Base-by-base conservation (phyloP, 2,888 invertebrate genomes). In the Stratiomys singularior region DNA sequence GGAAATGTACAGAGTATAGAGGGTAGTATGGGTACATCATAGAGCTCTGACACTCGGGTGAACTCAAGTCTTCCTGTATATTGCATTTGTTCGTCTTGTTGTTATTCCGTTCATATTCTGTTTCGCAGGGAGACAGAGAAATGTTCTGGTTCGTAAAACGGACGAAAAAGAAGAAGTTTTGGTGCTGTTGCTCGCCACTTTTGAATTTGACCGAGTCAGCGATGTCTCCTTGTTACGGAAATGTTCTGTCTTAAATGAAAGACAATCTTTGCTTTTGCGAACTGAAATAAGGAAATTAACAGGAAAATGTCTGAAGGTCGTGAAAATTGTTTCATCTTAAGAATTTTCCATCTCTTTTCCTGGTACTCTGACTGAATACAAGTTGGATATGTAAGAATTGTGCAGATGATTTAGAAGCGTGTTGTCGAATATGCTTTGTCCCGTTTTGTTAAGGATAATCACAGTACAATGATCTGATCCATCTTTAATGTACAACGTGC, bases 231-330 rank as follows among this genome's bases (percentile, higher is more conserved):
- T 28, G 47, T 44, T 11, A 2, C 27, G 47, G 25, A 71, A 52
- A 71, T 71, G 37, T 27, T 71, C 25, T 27, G 71, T 5, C 71
- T 47, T 15, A 46, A 47, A 23, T 27, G 27, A 46, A 46, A 67
- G 44, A 67, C 67, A 67, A 67, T 46, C n/a, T 7, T 46, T 21
- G n/a, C n/a, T 25, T 27, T 25, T 15, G 52, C n/a, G 1, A 52
- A 52, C 46, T 44, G 27, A 67, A 46, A 67, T 67, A 23, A 37
- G 71, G 71, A 71, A 71, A 71, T 71, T 71, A 71, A 71, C 71
- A 71, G 47, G 71, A 71, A 71, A 71, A 71, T 25, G 27, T 71
- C 71, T 71, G 47, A 71, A 47, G 71, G 71, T 52, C 28, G 27
- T 25, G 52, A 47, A 52, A 71, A 71, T 71, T 52, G 47, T 71